Evolutionary conservation across 2,797 vertebrate genomes (phyloP), one percentile per base, ranked within the genome.

Genomic region (Tokudaia tokunoshimensis): DNA sequence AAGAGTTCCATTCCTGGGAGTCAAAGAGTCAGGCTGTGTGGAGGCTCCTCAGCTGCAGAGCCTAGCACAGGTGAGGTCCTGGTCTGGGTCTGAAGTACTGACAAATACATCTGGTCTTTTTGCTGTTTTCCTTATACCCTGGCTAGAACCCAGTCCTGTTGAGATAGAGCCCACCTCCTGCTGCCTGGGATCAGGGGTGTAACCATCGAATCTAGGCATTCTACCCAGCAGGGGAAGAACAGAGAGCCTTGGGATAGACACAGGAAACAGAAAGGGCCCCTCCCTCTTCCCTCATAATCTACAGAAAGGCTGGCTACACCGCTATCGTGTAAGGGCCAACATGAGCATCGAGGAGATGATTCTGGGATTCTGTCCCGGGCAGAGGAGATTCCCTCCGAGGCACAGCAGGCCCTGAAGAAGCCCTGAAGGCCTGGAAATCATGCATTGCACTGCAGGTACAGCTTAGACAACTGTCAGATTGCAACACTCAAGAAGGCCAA

Each of bases 1-100:
- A 44, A 15, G n/a, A 76, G 92, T n/a, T 87, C 34, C 59, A 52
- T 81, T 92, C 67, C 76, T 96, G 67, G 34, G 29, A 82, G 67
- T 59, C 87, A 95, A 83, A 22, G 24, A 63, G 31, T 15, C 61
- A 67, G 57, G 47, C 47, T 10, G 57, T 20, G 59, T 26, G 24
- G 20, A 59, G 14, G 41, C 15, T 50, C 22, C 8, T 78, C 44
- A 75, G 44, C 34, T 12, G 75, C n/a, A 80, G 47, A 67, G 34
- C 15, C 24, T 29, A 41, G 31, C 10, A 22, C 34, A 78, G 14
- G 63, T 29, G 75, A 65, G 44, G 44, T 37, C 89, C 76, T 52
- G 76, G 20, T 11, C 75, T 79, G 13, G 15, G 20, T 41, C 19
- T 22, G 47, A 37, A 29, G 34, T 29, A 29, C 44, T 41, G 59